Percentiles rank a stretch among this genome's conserved stretches.
Conservation (phyloP, 2,113 vertebrate species). For the Egretta garzetta region DNA sequence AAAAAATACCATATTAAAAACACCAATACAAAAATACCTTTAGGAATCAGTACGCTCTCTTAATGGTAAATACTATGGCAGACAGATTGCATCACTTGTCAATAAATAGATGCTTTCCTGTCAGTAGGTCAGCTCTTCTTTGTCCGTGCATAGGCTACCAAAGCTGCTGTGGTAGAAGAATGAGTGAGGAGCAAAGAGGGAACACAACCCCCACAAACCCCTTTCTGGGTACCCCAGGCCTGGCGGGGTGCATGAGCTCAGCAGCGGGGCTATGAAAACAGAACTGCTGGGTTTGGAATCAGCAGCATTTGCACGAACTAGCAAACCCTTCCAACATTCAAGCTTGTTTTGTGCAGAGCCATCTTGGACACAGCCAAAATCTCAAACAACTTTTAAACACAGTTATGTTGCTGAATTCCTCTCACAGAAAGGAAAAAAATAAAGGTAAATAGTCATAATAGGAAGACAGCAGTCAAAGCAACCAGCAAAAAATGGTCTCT, state of each 20-base stretch:
- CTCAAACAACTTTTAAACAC: neutral
- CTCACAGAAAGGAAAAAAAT: neutral
- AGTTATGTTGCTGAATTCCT: neutral
- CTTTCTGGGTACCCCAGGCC: too few species aligned
- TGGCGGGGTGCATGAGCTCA: fast-evolving
- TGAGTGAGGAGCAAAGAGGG: neutral
- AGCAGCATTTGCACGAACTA: neutral
- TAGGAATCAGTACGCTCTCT: neutral
- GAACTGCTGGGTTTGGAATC: neutral
- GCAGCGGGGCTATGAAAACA: neutral
- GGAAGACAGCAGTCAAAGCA: neutral
- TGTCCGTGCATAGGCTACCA: neutral
- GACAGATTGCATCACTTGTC: neutral
- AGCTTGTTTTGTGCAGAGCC: neutral
- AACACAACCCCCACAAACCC: neutral
- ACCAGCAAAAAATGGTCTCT: neutral
- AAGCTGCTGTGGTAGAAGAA: neutral
- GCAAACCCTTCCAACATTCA: neutral
- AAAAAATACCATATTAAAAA: neutral
- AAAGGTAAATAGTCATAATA: neutral
- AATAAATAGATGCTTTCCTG: neutral
- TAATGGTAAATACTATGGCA: neutral
- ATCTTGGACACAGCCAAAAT: neutral
- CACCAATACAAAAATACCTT: neutral
- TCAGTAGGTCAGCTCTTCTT: neutral